Base-by-base conservation (phyloP, 2,888 invertebrate genomes). In the Carcina quercana region DNA sequence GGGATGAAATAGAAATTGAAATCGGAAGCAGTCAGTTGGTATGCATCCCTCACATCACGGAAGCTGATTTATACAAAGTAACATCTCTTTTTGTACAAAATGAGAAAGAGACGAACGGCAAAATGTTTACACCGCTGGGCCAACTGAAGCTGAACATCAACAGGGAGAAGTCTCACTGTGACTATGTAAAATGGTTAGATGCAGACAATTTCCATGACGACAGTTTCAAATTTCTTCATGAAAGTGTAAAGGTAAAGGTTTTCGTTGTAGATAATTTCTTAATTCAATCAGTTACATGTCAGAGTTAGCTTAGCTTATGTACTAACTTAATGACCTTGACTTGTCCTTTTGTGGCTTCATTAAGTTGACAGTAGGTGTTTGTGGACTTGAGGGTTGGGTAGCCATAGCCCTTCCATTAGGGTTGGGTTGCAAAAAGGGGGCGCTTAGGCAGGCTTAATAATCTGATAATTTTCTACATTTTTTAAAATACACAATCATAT, bases 1-100 rank as follows among this genome's bases (percentile, higher is more conserved):
- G 85, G 48, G 83, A 83, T 40, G 85, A 85, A 70, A 83, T 85
- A 28, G 85, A 84, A 52, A 75, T 62, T 27, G 85, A 85, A 66
- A 83, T 84, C 37, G 85, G 84, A n/a, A 75, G 74, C 45, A 78
- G 68, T 40, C 74, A 82, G 52, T 61, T 82, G 28, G 73, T 84
- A 34, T 85, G 85, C 57, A 84, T 85, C 38, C 85, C 85, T 38
- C 79, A 82, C 50, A 80, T 85, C 42, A 85, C 85, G 5, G 85
- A 85, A 53, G 82, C 84, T 1, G 75, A 76, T 43, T 64, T 84
- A 32, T 85, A 84, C 49, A 75, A 75, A 54, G 64, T 71, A 20
- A 74, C 84, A 30, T 84, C 85, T 38, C 58, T 84, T n/a, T 83
- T 85, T 48, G 72, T 83, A 17, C 76, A 64, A 35, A 83, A 82